These are phyloP conservation scores for Caenorhabditis plicata DNA, from an alignment of 2,888 invertebrate species.

Conservation along the genomic window DNA sequence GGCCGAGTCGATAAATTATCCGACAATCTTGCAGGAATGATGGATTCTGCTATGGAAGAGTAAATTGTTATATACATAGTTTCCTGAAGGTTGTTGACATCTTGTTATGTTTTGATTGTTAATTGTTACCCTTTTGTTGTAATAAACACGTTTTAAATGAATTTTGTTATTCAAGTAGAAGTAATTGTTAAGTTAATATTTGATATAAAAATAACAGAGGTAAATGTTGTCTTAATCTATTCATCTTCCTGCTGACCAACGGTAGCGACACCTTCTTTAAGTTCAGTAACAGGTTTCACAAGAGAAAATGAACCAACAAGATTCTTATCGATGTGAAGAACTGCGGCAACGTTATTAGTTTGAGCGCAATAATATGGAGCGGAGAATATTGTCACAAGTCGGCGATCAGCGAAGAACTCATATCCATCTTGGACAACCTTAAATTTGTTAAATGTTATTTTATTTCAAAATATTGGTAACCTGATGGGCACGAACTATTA, in stretches of 20 bases:
- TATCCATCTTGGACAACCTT: constrained; percentile 77
- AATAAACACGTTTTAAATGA: no score
- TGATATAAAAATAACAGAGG: constrained; percentile 1
- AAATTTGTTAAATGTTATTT: no score
- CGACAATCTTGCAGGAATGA: constrained; percentile 17
- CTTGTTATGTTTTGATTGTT: constrained; percentile 1
- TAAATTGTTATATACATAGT: constrained; percentile 7
- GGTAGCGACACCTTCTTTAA: constrained; percentile 9
- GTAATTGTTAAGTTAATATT: constrained; percentile 10
- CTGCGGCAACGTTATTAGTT: constrained; percentile 55
- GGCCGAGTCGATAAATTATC: constrained; percentile 27
- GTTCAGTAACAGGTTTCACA: constrained; percentile 16
- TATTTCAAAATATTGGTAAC: no score
- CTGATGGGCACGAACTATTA: constrained; percentile 62
- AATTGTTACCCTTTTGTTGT: constrained; percentile 4
- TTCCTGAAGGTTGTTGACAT: background rate
- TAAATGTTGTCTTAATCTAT: background rate
- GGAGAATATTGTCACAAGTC: constrained; percentile 50
- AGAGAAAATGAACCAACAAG: constrained; percentile 31
- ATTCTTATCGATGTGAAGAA: constrained; percentile 32
- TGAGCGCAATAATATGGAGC: constrained; percentile 85
- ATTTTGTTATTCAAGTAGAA: constrained; percentile 11
- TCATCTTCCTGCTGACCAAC: constrained; percentile 1
- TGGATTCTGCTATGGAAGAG: constrained; percentile 25
- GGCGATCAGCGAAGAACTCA: constrained; percentile 80